Evolutionary conservation across 1,140 invertebrate genomes (phyloP).

Genomic region (Druon quercuslanigerum): DNA sequence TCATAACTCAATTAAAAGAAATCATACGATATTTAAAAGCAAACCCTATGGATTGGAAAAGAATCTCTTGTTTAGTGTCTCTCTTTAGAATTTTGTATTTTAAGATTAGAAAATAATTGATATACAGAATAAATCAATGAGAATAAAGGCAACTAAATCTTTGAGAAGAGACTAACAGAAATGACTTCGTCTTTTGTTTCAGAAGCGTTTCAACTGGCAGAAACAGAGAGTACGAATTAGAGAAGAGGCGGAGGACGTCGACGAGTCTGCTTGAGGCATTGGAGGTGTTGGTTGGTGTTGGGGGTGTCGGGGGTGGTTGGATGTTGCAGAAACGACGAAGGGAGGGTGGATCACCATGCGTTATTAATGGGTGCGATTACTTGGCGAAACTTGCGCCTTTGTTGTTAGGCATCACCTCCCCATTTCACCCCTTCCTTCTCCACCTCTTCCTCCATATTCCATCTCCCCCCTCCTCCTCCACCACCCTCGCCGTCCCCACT

Average conservation of each 20-base stretch:
- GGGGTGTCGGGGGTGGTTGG: conserved; percentile 12
- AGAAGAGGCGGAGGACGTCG: not conserved
- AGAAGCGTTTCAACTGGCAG: not conserved
- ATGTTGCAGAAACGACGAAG: conserved; percentile 31
- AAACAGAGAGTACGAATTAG: not conserved
- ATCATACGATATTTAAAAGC: no score
- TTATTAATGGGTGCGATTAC: conserved; percentile 73
- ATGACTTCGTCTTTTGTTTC: conserved; percentile 7
- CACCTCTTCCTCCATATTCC: conserved; percentile 21
- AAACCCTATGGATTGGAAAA: no score
- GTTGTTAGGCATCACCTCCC: conserved; percentile 44
- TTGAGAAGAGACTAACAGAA: not conserved
- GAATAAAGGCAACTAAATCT: no score
- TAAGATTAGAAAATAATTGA: no score
- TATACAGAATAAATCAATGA: no score
- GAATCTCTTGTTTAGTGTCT: no score
- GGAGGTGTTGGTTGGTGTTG: conserved; percentile 1
- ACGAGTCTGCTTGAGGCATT: conserved; percentile 15
- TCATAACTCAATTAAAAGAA: no score
- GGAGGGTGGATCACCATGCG: conserved; percentile 60
- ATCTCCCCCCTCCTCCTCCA: conserved; percentile 36
- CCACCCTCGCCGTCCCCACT: conserved; percentile 39
- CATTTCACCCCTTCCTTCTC: conserved; percentile 41
- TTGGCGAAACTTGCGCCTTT: conserved; percentile 70
- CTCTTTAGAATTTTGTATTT: no score